These are phyloP conservation scores for Nomada flava DNA, from an alignment of 2,888 invertebrate genomes.

Conservation along the genomic window DNA sequence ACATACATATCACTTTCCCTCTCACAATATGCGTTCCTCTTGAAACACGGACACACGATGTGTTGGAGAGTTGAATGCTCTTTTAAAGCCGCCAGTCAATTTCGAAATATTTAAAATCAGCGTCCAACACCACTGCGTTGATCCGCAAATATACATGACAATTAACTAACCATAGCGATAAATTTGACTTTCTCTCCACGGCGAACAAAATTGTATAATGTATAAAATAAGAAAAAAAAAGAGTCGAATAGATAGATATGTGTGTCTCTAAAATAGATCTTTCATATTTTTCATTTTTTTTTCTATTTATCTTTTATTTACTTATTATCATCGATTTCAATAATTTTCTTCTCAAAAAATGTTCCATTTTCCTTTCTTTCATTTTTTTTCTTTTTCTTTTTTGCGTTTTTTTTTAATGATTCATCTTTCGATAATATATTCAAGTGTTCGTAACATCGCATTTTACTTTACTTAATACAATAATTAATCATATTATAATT, in stretches of 20 bases:
- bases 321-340: slow-evolving; percentile 68
- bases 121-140: slow-evolving; percentile 32
- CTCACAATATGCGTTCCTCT: neutral
- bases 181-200: slow-evolving; percentile 27
- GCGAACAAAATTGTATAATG: slow-evolving; percentile 38
- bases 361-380: slow-evolving; percentile 57
- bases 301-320: slow-evolving; percentile 52
- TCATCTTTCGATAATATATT: slow-evolving; percentile 73
- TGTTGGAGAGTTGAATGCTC: slow-evolving; percentile 23
- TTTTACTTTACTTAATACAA: slow-evolving; percentile 80
- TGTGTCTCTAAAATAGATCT: slow-evolving; percentile 76
- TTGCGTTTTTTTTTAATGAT: slow-evolving; percentile 51
- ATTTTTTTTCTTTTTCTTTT: slow-evolving; percentile 31
- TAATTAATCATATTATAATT: slow-evolving; percentile 81
- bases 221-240: slow-evolving; percentile 44
- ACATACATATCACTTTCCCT: slow-evolving; percentile 33
- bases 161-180: slow-evolving; percentile 44
- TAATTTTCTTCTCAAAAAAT: slow-evolving; percentile 71
- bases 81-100: slow-evolving; percentile 31
- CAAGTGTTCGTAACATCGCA: slow-evolving; percentile 78
- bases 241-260: slow-evolving; percentile 77
- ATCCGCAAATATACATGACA: slow-evolving; percentile 30
- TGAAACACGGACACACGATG: slow-evolving; percentile 35
- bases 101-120: slow-evolving; percentile 50
- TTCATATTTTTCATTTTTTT: slow-evolving; percentile 57